Percentiles rank a stretch among this genome's conserved stretches.
These are phyloP conservation scores for Otis tarda DNA, from an alignment of 2,113 vertebrate species.

Conservation along the genomic window DNA sequence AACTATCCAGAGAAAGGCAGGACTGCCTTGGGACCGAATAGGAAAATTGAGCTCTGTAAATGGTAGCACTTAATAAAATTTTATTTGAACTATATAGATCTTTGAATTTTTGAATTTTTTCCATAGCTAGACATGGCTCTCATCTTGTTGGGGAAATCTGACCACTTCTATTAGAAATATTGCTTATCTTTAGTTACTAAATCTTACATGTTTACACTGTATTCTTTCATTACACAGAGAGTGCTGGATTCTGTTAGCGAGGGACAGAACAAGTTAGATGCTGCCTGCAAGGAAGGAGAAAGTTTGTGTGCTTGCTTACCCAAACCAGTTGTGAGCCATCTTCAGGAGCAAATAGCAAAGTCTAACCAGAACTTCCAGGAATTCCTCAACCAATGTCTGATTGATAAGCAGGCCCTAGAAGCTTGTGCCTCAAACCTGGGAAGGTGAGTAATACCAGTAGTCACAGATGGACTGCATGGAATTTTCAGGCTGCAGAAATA, in stretches of 20 bases:
- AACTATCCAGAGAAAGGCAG: not conserved
- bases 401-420: constrained; percentile 81
- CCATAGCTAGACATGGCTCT: not conserved
- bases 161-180: not conserved
- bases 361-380: constrained; percentile 84
- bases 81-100: not conserved
- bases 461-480: not conserved
- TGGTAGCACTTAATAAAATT: not conserved
- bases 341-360: constrained; percentile 85
- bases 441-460: constrained; percentile 59
- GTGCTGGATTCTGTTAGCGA: constrained; percentile 77
- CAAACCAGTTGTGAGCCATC: constrained; percentile 77
- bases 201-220: not conserved
- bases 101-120: not conserved
- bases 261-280: constrained; percentile 81
- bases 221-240: constrained; percentile 67
- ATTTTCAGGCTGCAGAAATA: not conserved
- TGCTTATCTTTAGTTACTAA: not conserved
- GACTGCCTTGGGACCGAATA: not conserved
- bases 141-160: not conserved
- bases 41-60: not conserved
- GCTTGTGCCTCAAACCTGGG: constrained; percentile 80
- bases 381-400: constrained; percentile 82
- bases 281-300: constrained; percentile 83
- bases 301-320: constrained; percentile 82